phyloP scores from a whole-genome alignment of 2,888 invertebrate genomes.

The Synanthedon tipuliformis region DNA sequence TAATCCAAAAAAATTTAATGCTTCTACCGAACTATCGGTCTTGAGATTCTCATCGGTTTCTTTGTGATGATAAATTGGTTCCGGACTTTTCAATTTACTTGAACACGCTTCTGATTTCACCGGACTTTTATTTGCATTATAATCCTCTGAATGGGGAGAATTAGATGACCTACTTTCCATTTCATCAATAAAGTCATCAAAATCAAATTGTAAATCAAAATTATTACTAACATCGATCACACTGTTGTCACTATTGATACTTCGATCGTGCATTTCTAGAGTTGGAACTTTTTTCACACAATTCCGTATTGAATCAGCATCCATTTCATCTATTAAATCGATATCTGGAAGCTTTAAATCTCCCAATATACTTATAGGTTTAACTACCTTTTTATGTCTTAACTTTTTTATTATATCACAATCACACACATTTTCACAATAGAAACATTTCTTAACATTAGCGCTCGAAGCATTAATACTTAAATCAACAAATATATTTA shows the following conservation, averaged over 20 bases:
- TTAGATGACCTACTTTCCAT: slow-evolving; percentile 26
- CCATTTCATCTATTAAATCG: slow-evolving; percentile 40
- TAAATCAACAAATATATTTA: slow-evolving; percentile 58
- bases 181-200: slow-evolving; percentile 46
- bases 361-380: neutral
- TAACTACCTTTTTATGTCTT: slow-evolving; percentile 10
- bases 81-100: too few relatives aligned
- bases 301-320: slow-evolving; percentile 24
- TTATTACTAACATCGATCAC: slow-evolving; percentile 11
- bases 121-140: slow-evolving; percentile 1
- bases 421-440: slow-evolving; percentile 53
- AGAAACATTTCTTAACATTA: slow-evolving; percentile 33
- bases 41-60: slow-evolving; percentile 1
- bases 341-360: slow-evolving; percentile 37
- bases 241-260: neutral
- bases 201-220: slow-evolving; percentile 35
- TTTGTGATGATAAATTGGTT: slow-evolving; percentile 1
- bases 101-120: too few relatives aligned
- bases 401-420: slow-evolving; percentile 36
- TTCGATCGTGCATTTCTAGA: neutral
- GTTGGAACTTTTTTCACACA: slow-evolving; percentile 17
- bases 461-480: slow-evolving; percentile 39
- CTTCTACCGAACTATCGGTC: slow-evolving; percentile 3
- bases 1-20: slow-evolving; percentile 50
- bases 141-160: slow-evolving; percentile 18